These are phyloP conservation scores for Stenurella melanura DNA, from an alignment of 2,888 invertebrate species.

Conservation along the genomic window DNA sequence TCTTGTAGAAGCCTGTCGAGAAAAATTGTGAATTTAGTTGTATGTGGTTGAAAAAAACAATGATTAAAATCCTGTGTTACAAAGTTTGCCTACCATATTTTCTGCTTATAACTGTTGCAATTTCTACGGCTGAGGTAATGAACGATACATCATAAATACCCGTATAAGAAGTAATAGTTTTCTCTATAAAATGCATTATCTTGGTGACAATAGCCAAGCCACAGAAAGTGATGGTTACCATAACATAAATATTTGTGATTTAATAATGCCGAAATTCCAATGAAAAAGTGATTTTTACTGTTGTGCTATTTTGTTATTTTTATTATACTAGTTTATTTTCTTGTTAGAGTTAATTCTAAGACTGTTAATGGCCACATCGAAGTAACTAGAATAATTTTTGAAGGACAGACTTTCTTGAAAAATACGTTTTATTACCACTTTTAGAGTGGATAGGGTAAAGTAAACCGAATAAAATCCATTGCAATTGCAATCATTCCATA, in stretches of 20 bases:
- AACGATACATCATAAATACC: too few relatives aligned
- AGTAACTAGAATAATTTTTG: slow-evolving; percentile 26
- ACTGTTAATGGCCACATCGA: slow-evolving; percentile 59
- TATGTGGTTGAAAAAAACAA: too few relatives aligned
- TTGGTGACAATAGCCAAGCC: background rate
- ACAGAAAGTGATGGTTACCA: slow-evolving; percentile 4
- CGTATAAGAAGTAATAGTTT: too few relatives aligned
- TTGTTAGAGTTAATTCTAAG: slow-evolving; percentile 52
- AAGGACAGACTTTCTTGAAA: background rate
- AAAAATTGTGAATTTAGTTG: too few relatives aligned
- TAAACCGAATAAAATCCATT: background rate
- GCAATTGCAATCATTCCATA: background rate
- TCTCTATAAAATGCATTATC: background rate
- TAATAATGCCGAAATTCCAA: slow-evolving; percentile 51
- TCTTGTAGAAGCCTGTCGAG: too few relatives aligned
- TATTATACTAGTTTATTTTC: slow-evolving; percentile 49
- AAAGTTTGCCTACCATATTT: too few relatives aligned
- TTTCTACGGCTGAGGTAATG: too few relatives aligned
- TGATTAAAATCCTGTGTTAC: too few relatives aligned
- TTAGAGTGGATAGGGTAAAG: slow-evolving; percentile 9
- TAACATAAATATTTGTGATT: slow-evolving; percentile 44
- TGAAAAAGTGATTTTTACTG: slow-evolving; percentile 50
- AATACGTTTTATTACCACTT: background rate
- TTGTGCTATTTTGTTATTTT: slow-evolving; percentile 51
- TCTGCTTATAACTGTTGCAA: too few relatives aligned